Conservation (phyloP, 23 tunicate species). For the Halocynthia aurantium region DNA sequence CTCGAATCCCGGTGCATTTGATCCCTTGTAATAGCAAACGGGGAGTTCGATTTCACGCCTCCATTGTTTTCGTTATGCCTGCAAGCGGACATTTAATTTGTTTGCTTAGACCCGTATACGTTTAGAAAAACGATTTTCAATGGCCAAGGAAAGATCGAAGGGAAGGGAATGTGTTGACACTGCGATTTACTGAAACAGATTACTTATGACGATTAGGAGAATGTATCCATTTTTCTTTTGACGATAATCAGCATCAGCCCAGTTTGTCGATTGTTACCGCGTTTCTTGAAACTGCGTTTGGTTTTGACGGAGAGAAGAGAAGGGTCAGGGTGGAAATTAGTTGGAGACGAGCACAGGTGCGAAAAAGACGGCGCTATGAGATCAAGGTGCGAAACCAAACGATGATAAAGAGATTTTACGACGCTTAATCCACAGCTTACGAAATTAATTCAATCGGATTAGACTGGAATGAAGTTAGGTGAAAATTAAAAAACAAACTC, state of each 20-base stretch:
- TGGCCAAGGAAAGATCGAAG: background rate
- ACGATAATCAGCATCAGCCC: too few relatives aligned
- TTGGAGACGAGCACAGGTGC: constrained; percentile 7
- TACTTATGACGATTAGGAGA: background rate
- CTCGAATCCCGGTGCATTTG: background rate
- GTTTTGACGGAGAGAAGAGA: background rate
- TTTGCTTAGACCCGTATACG: too few relatives aligned
- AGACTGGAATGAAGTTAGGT: background rate
- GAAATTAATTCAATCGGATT: constrained; percentile 12
- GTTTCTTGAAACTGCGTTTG: background rate
- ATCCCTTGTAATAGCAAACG: background rate
- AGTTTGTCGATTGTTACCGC: background rate
- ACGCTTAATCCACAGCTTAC: background rate
- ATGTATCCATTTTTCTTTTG: background rate
- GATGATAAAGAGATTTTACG: constrained; percentile 3
- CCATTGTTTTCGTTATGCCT: background rate
- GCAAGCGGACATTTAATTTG: too few relatives aligned
- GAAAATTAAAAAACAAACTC: background rate
- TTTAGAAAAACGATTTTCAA: too few relatives aligned
- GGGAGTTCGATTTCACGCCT: constrained; percentile 11
- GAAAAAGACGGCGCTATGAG: background rate
- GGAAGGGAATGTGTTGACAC: background rate
- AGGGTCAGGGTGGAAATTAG: constrained; percentile 7
- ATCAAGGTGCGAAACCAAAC: constrained; percentile 3
- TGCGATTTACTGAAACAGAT: constrained; percentile 2